Conservation (phyloP, 2,113 vertebrate genomes). For the Alligator sinensis region DNA sequence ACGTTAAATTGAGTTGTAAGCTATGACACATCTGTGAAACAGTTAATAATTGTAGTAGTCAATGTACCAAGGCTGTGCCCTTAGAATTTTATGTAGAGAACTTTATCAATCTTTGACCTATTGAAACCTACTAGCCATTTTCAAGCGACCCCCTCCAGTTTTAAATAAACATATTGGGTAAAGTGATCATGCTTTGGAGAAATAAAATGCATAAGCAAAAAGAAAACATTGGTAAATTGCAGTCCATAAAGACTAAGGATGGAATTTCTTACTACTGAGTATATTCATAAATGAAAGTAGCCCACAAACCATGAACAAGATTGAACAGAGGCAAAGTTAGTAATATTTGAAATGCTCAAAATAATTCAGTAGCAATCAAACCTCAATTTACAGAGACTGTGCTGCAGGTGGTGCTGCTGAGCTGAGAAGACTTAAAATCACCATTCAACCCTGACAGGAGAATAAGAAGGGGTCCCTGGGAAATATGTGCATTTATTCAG, state of each 20-base stretch:
- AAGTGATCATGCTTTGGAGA: accelerated
- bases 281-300: not conserved
- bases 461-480: constrained; percentile 86
- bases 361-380: not conserved
- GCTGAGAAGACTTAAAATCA: constrained; percentile 61
- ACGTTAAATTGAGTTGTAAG: not conserved
- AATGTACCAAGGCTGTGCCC: not conserved
- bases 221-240: accelerated
- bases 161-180: accelerated
- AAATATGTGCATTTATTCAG: constrained; percentile 91
- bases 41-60: not conserved
- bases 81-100: not conserved
- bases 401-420: constrained; percentile 84
- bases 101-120: accelerated
- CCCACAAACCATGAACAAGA: not conserved
- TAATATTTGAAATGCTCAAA: not conserved
- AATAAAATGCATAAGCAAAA: accelerated
- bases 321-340: not conserved
- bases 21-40: accelerated
- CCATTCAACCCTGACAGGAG: constrained; percentile 71
- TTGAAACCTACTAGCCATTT: not conserved
- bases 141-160: accelerated
- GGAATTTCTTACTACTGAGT: not conserved
- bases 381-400: not conserved
- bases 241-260: accelerated